Percentiles rank a stretch among this genome's conserved stretches.
Conservation (phyloP, 1,140 invertebrate species). For the Ctenoplectra terminalis region DNA sequence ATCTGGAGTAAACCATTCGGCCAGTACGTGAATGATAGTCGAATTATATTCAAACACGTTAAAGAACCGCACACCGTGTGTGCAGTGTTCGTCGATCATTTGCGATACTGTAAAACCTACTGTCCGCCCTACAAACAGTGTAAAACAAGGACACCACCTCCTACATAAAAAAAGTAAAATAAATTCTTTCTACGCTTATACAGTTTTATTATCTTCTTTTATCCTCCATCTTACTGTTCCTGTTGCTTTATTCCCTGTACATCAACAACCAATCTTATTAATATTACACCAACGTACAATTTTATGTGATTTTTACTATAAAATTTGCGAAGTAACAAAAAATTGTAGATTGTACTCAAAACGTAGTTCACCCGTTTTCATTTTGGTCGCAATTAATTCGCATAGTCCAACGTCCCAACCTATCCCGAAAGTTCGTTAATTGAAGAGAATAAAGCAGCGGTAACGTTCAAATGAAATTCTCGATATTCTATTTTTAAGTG, state of each 20-base stretch:
- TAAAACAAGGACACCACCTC: neutral
- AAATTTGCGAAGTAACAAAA: too few relatives aligned
- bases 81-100: slow-evolving; percentile 60
- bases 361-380: neutral
- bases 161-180: neutral
- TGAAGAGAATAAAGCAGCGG: slow-evolving; percentile 44
- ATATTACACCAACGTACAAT: too few relatives aligned
- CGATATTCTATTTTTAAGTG: slow-evolving; percentile 57
- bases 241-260: too few relatives aligned
- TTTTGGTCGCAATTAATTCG: neutral
- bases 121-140: slow-evolving; percentile 19
- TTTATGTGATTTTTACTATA: too few relatives aligned
- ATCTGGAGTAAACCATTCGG: slow-evolving; percentile 67
- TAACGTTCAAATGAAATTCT: slow-evolving; percentile 58
- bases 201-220: too few relatives aligned
- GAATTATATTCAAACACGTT: slow-evolving; percentile 68
- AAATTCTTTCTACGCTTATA: too few relatives aligned
- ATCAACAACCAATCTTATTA: too few relatives aligned
- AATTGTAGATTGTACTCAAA: too few relatives aligned
- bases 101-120: slow-evolving; percentile 52
- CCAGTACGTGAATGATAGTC: slow-evolving; percentile 58
- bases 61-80: slow-evolving; percentile 67
- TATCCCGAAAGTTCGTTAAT: slow-evolving; percentile 36
- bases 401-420: neutral
- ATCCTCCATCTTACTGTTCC: too few relatives aligned